Evolutionary conservation across 2,113 vertebrate genomes (phyloP).

Genomic region (Glareola pratincola): DNA sequence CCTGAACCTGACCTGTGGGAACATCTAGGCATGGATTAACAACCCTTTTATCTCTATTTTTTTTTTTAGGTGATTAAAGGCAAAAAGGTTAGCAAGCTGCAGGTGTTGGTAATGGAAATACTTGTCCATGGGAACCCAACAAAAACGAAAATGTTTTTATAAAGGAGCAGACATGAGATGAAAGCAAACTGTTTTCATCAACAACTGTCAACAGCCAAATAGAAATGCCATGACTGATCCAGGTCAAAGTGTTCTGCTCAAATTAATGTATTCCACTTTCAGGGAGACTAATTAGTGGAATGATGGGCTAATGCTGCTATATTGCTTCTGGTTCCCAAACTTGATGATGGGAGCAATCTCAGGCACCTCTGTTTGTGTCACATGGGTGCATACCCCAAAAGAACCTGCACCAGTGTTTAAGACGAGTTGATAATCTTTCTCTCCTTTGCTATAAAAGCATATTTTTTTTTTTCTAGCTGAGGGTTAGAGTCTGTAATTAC

Average conservation of each 20-base stretch:
- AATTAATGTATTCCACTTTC: not conserved
- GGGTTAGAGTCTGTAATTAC: not conserved
- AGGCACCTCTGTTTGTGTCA: rapidly evolving
- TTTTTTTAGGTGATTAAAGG: not conserved
- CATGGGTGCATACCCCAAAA: not conserved
- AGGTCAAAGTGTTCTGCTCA: not conserved
- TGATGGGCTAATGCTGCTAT: rapidly evolving
- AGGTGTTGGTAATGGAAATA: not conserved
- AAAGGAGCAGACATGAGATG: not conserved
- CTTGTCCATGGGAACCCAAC: not conserved
- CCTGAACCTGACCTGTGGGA: not conserved
- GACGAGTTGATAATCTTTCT: rapidly evolving
- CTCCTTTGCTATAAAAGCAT: not conserved
- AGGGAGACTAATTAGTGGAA: not conserved
- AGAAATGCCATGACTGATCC: not conserved
- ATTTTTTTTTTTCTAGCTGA: not conserved
- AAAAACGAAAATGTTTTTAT: not conserved
- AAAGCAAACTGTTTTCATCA: not conserved
- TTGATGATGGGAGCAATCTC: no score
- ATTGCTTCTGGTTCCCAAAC: not conserved
- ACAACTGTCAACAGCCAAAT: not conserved
- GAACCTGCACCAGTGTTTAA: not conserved
- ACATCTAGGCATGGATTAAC: not conserved
- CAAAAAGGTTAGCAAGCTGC: not conserved
- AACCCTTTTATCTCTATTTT: rapidly evolving